Evolutionary conservation across 1,140 invertebrate genomes (phyloP).

Genomic region (Drosophila grimshawi): DNA sequence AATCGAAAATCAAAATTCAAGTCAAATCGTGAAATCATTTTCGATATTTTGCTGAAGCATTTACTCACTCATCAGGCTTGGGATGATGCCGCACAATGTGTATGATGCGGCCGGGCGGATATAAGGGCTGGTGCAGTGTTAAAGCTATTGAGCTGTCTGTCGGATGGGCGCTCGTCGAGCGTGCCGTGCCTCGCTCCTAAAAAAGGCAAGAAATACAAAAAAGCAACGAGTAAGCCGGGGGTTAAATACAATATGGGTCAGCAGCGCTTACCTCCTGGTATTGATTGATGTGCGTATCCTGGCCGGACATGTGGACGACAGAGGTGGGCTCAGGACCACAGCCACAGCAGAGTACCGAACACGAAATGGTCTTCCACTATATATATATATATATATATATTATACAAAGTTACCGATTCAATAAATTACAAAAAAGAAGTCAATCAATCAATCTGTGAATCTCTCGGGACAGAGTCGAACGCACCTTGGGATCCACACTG

Average conservation of each 20-base stretch:
- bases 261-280: slow-evolving; percentile 84
- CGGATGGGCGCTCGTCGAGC: slow-evolving; percentile 88
- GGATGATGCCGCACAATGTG: slow-evolving; percentile 96
- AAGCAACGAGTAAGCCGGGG: not conserved
- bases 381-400: slow-evolving; percentile 70
- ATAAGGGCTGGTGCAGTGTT: slow-evolving; percentile 92
- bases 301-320: slow-evolving; percentile 87
- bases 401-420: not conserved
- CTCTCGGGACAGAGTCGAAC: not conserved
- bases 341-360: slow-evolving; percentile 92
- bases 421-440: too few relatives aligned
- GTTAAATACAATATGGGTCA: not conserved
- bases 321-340: slow-evolving; percentile 89
- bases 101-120: slow-evolving; percentile 94
- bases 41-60: not conserved
- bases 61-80: slow-evolving; percentile 91
- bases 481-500: slow-evolving; percentile 90
- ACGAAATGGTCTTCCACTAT: slow-evolving; percentile 95
- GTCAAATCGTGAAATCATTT: not conserved
- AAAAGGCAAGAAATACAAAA: not conserved
- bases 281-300: slow-evolving; percentile 86
- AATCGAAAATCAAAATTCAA: slow-evolving; percentile 4
- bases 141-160: slow-evolving; percentile 90
- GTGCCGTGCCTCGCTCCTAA: slow-evolving; percentile 85
- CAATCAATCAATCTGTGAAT: too few relatives aligned